These are phyloP conservation scores for Antennarius striatus DNA, from an alignment of 2,113 vertebrate genomes.

Conservation along the genomic window DNA sequence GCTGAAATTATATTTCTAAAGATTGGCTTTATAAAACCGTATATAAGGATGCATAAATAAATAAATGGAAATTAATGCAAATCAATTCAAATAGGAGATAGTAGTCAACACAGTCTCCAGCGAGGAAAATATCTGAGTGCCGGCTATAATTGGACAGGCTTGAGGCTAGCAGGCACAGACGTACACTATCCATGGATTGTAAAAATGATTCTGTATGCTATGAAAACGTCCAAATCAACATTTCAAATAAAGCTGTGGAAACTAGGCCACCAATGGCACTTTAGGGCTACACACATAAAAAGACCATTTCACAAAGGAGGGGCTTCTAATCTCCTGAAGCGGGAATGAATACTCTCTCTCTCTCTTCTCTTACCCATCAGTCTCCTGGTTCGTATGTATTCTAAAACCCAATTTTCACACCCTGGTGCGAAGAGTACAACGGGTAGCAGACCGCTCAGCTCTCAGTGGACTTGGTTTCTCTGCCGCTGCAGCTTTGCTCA, in stretches of 20 bases:
- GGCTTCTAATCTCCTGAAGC: conserved; percentile 52
- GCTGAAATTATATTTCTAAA: neutral
- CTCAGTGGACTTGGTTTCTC: conserved; percentile 27
- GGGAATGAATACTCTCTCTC: conserved; percentile 40
- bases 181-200: conserved; percentile 6
- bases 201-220: conserved; percentile 27
- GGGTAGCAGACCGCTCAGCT: conserved; percentile 4
- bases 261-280: conserved; percentile 60
- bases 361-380: conserved; percentile 7
- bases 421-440: conserved; percentile 5
- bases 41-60: conserved; percentile 25
- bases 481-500: conserved; percentile 17
- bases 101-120: conserved; percentile 10
- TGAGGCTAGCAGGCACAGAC: neutral
- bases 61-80: conserved; percentile 40
- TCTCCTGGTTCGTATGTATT: conserved; percentile 15
- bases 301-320: conserved; percentile 48
- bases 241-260: conserved; percentile 65
- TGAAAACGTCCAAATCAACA: conserved; percentile 57
- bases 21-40: conserved; percentile 3
- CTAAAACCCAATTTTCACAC: conserved; percentile 39
- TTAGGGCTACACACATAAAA: conserved; percentile 55
- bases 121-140: conserved; percentile 36
- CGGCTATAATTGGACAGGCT: conserved; percentile 24
- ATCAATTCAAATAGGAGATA: conserved; percentile 40